Evolutionary conservation across 2,113 vertebrate species (phyloP), one percentile per base, ranked within the genome.

Genomic region (Siniperca chuatsi): DNA sequence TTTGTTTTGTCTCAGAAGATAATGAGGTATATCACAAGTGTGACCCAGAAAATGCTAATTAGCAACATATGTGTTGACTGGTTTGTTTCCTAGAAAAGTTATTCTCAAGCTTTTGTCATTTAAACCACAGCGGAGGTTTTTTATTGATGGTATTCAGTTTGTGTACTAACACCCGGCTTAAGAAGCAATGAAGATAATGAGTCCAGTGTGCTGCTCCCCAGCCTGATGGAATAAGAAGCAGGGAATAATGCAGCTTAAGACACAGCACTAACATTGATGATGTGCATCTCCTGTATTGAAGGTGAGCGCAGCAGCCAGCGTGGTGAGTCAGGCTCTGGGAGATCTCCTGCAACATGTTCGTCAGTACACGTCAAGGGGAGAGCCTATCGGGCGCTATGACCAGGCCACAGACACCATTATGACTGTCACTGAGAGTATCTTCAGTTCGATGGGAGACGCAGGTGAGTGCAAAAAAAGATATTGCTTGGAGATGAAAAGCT

Each of bases 321-420:
- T 98, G 62, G 98, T 99, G 89, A 97, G 97, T 94, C 98, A 99
- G 93, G 96, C 98, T 29, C 96, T 99, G 64, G 95, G 89, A 2
- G 98, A 99, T 79, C 97, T 99, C 75, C 96, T 99, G 84, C 98
- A 98, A 87, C 98, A 99, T 0, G 98, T 99, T 3, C 96, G 98
- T 0, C 98, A 99, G 90, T 99, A 99, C 46, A 97, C 97, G 4
- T 97, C 98, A 70, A 92, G 97, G 2, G 98, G 98, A 0, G 98
- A 99, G 88, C 98, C 98, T 13, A 99, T 99, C 7, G 98, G 98
- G 0, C 98, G 98, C 93, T 99, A 99, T 1, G 98, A 99, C 96
- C 98, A 99, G 96, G 98, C 98, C 79, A 99, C 98, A 0, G 98
- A 99, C 92, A 99, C 98, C 82, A 99, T 99, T 93, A 99, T 99